Conservation (phyloP, 2,113 vertebrate species). For the Melierax canorus region DNA sequence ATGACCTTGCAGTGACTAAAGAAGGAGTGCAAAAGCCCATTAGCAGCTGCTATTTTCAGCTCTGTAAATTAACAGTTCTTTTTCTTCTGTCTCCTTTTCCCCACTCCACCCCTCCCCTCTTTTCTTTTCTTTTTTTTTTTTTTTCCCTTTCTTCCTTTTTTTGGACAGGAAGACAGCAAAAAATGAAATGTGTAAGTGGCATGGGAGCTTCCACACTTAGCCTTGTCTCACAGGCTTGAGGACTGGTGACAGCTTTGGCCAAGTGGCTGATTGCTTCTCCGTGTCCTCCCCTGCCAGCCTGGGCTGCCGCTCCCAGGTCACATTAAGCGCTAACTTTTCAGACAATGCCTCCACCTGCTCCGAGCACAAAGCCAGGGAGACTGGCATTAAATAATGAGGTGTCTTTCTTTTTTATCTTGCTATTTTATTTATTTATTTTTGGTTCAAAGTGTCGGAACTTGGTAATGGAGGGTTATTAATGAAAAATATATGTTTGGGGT, state of each 20-base stretch:
- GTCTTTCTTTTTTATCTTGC: background rate
- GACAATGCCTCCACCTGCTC: background rate
- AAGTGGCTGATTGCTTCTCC: background rate
- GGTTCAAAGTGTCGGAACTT: background rate
- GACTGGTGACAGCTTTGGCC: slow-evolving; percentile 37
- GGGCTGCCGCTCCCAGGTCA: background rate
- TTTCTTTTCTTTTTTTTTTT: background rate
- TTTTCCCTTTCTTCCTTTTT: background rate
- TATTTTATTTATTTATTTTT: slow-evolving; percentile 21
- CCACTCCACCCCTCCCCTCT: background rate
- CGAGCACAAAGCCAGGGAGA: background rate
- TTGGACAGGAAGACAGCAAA: slow-evolving; percentile 61
- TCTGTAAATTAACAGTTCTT: slow-evolving; percentile 61
- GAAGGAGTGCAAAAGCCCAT: slow-evolving; percentile 64
- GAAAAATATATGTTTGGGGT: slow-evolving; percentile 36
- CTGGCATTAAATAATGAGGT: background rate
- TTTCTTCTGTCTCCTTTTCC: background rate
- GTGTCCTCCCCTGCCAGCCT: background rate
- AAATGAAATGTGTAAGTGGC: slow-evolving; percentile 18
- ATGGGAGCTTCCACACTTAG: background rate
- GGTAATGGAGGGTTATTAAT: slow-evolving; percentile 27
- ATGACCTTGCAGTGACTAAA: slow-evolving; percentile 65
- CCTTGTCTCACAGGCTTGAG: background rate
- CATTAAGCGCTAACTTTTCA: background rate
- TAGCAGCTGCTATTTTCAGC: slow-evolving; percentile 66